Evolutionary conservation across 2,888 invertebrate species (phyloP).

Genomic region (Clanis bilineata): DNA sequence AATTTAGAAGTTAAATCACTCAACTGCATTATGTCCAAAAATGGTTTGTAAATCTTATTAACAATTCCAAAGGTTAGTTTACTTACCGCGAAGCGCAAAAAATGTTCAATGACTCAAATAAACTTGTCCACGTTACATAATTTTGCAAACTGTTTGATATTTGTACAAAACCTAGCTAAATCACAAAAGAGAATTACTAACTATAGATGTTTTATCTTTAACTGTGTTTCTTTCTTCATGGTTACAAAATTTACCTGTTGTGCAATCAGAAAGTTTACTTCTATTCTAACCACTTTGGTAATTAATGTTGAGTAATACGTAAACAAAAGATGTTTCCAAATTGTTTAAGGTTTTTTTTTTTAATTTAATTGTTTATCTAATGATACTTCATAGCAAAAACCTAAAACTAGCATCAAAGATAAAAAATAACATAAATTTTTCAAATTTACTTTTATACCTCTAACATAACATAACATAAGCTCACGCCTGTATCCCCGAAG

Average conservation of each 20-base stretch:
- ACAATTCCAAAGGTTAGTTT: background rate
- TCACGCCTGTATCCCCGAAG: too few species aligned
- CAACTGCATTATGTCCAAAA: background rate
- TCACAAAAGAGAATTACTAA: background rate
- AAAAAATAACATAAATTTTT: too few species aligned
- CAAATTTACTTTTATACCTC: too few species aligned
- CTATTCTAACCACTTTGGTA: background rate
- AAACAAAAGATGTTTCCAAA: background rate
- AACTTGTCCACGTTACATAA: background rate
- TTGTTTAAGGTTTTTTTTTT: too few species aligned
- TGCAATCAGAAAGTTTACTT: background rate
- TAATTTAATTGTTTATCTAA: too few species aligned
- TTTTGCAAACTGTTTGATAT: background rate
- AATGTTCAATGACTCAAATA: background rate
- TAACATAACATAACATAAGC: too few species aligned
- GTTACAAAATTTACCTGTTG: background rate
- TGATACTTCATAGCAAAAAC: too few species aligned
- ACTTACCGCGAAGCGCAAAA: background rate
- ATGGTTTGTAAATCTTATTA: background rate
- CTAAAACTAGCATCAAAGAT: too few species aligned
- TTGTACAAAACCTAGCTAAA: background rate
- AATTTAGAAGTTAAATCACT: background rate
- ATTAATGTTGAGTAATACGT: background rate
- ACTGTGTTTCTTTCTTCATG: background rate
- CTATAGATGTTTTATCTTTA: background rate